phyloP scores from a whole-genome alignment of 2,888 invertebrate genomes.

The Pediacus dermestoides region DNA sequence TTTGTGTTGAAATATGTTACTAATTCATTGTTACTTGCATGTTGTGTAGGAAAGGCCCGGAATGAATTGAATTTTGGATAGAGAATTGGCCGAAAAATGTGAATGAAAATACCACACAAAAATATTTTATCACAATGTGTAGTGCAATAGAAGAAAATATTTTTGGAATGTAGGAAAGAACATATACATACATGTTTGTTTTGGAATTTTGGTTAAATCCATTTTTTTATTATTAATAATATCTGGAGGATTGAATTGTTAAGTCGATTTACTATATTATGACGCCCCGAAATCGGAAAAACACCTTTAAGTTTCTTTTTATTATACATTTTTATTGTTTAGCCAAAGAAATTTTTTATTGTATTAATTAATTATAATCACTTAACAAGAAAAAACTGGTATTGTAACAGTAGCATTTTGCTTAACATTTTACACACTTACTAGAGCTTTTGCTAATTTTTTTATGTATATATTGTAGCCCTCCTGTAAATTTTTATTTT shows the following conservation, averaged over 20 bases:
- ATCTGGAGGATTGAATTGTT: background rate
- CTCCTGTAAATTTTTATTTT: conserved; percentile 34
- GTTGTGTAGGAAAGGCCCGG: conserved; percentile 32
- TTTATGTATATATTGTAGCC: conserved; percentile 34
- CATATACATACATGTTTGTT: background rate
- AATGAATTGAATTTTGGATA: conserved; percentile 23
- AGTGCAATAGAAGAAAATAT: conserved; percentile 23
- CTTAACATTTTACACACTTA: conserved; percentile 20
- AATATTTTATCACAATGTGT: background rate
- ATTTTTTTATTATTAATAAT: background rate
- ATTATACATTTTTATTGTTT: conserved; percentile 7
- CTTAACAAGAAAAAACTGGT: conserved; percentile 1
- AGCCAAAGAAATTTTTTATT: conserved; percentile 28
- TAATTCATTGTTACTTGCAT: conserved; percentile 34
- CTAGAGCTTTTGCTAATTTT: conserved; percentile 25
- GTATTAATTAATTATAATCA: background rate
- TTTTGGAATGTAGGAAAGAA: conserved; percentile 14
- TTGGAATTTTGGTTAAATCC: background rate
- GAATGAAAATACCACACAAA: background rate
- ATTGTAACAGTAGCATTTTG: conserved; percentile 23
- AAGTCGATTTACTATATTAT: background rate
- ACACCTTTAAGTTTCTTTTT: conserved; percentile 5
- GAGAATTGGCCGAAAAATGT: conserved; percentile 2
- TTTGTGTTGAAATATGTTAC: no score
- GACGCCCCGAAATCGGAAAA: conserved; percentile 4